Evolutionary conservation across 2,113 vertebrate species (phyloP).

Genomic region (Regulus satrapa): DNA sequence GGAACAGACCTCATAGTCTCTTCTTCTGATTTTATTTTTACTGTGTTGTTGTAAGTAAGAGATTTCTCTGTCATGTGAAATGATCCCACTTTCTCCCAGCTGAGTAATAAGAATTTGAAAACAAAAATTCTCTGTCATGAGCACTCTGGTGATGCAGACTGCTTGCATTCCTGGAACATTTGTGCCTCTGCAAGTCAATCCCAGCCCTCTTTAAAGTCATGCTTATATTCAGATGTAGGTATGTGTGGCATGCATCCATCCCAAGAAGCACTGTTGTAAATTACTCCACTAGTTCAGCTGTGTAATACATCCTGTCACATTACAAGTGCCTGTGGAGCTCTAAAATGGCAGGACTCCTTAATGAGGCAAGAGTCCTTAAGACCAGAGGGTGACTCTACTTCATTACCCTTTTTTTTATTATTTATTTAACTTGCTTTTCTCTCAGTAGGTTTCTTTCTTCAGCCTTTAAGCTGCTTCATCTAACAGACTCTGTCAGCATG

Average conservation of each 20-base stretch:
- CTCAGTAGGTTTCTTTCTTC: background rate
- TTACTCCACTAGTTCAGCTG: background rate
- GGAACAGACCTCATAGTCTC: background rate
- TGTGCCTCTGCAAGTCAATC: background rate
- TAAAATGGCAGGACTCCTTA: background rate
- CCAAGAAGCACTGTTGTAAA: background rate
- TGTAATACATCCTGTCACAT: background rate
- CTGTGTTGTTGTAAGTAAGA: background rate
- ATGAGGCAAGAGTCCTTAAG: background rate
- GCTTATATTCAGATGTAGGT: background rate
- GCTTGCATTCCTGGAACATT: slow-evolving; percentile 9
- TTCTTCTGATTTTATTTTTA: background rate
- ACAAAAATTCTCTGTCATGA: background rate
- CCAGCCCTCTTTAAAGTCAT: background rate
- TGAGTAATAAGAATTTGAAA: background rate
- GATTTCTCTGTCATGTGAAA: background rate
- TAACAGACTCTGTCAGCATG: background rate
- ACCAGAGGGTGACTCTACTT: background rate
- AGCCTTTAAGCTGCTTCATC: background rate
- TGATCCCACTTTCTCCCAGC: background rate
- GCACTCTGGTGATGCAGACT: background rate
- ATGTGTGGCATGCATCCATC: slow-evolving; percentile 17
- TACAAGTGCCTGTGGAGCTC: background rate
- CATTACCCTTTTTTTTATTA: background rate
- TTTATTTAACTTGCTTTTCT: background rate